Base-by-base conservation (phyloP, 2,888 invertebrate species). In the Epinotia nisella region DNA sequence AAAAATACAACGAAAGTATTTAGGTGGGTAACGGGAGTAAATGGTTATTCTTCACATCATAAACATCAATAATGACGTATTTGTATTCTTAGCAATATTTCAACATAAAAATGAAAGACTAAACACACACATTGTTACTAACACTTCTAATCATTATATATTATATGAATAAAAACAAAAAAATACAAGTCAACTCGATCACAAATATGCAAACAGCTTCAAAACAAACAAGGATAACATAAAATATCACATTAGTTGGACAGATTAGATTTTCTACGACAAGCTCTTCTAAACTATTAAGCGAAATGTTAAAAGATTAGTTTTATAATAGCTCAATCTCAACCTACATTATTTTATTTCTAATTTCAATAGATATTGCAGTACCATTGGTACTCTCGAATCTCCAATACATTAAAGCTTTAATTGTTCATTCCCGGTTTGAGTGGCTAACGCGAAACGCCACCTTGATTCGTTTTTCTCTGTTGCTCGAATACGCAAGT, bases 161-260 rank as follows among this genome's bases (percentile, higher is more conserved):
- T 35, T 19, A n/a, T 29, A 53, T 35, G 21, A 56, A 56, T 41
- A 41, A 56, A 66, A 21, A 66, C 19, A 66, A 56, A 51, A 56
- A 51, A 51, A 19, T 19, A 21, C 65, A 21, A 41, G 13, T 66
- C 49, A 15, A 55, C 39, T 56, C 41, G 10, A 66, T 35, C 21
- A 56, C 55, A 66, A 41, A 39, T 21, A 53, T 53, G 53, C 39
- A 66, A 41, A 41, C 41, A 24, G 55, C 66, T 66, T 21, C 41
- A 66, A 64, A 17, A 65, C 19, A 13, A 39, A 56, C 41, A 56
- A 66, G 35, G 21, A 15, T 29, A 58, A 29, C 29, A 56, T 66
- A 66, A 66, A 66, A 41, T 66, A 66, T 66, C 66, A 66, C 56
- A 66, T 56, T 56, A 66, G 24, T 66, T 66, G 66, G 66, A 66